Conservation (phyloP, 1,140 invertebrate genomes). For the Adoxophyes honmai region DNA sequence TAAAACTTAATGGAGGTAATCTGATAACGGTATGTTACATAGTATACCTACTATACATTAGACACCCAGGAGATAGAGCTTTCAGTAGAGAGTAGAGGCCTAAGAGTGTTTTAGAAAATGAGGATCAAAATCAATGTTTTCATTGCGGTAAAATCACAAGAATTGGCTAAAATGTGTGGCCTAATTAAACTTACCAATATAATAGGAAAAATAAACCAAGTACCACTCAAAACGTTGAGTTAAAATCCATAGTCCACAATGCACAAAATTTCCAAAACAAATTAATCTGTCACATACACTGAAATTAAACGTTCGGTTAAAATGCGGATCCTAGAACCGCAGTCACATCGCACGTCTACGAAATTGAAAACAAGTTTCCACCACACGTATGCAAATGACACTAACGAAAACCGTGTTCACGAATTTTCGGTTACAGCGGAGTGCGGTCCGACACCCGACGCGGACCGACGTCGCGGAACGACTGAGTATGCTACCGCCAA, state of each 20-base stretch:
- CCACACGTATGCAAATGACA: constrained; percentile 61
- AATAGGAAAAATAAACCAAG: constrained; percentile 13
- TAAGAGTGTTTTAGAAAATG: too few species aligned
- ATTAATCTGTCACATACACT: constrained; percentile 47
- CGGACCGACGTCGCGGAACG: constrained; percentile 43
- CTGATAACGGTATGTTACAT: constrained; percentile 26
- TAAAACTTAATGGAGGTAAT: constrained; percentile 10
- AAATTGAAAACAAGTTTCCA: constrained; percentile 53
- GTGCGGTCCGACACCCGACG: constrained; percentile 33
- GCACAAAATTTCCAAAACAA: constrained; percentile 32
- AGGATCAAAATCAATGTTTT: too few species aligned
- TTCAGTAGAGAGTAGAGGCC: too few species aligned
- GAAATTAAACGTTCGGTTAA: constrained; percentile 26
- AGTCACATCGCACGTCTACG: constrained; percentile 52
- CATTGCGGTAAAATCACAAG: too few species aligned
- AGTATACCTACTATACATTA: constrained; percentile 16
- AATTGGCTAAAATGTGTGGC: too few species aligned
- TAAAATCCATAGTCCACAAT: constrained; percentile 47
- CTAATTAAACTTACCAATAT: background rate
- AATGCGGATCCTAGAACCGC: constrained; percentile 25
- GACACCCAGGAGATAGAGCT: constrained; percentile 13
- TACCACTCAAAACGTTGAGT: constrained; percentile 48
- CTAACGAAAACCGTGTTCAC: constrained; percentile 60
- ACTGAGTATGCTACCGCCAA: constrained; percentile 44
- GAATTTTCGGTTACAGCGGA: constrained; percentile 43